phyloP scores from a whole-genome alignment of 2,113 vertebrate species.

The Scalopus aquaticus region DNA sequence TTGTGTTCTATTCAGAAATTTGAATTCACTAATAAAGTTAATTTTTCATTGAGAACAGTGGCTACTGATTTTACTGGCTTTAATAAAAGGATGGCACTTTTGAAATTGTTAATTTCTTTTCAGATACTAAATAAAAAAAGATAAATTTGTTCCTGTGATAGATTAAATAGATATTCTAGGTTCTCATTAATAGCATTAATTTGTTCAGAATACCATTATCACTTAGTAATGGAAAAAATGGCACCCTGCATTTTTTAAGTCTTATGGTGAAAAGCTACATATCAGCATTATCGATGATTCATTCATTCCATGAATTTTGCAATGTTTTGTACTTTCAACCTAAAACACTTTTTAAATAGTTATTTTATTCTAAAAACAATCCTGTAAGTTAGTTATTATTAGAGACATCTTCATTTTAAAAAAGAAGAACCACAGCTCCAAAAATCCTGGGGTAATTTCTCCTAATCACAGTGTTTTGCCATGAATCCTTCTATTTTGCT shows the following conservation, averaged over 20 bases:
- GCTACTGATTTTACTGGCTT: neutral
- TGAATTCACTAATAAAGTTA: neutral
- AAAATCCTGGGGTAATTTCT: neutral
- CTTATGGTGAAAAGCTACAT: neutral
- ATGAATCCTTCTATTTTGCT: neutral
- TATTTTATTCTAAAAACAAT: neutral
- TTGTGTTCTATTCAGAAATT: neutral
- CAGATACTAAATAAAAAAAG: neutral
- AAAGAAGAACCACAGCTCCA: neutral
- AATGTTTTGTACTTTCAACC: neutral
- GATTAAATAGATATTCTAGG: neutral
- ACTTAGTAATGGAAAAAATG: neutral
- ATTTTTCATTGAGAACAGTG: conserved; percentile 7
- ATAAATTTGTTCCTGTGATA: neutral
- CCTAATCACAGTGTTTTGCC: neutral
- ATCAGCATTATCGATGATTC: neutral
- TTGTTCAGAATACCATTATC: neutral
- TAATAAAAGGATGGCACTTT: neutral
- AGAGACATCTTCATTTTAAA: neutral
- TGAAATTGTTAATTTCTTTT: neutral
- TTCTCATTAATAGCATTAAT: neutral
- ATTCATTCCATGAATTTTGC: neutral
- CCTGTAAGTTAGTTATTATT: neutral
- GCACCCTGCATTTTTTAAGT: neutral
- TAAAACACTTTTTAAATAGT: neutral